Percentiles rank a stretch among this genome's conserved stretches.
Evolutionary conservation across 2,797 vertebrate species (phyloP).

Genomic region (Schizothorax lantsangensis): DNA sequence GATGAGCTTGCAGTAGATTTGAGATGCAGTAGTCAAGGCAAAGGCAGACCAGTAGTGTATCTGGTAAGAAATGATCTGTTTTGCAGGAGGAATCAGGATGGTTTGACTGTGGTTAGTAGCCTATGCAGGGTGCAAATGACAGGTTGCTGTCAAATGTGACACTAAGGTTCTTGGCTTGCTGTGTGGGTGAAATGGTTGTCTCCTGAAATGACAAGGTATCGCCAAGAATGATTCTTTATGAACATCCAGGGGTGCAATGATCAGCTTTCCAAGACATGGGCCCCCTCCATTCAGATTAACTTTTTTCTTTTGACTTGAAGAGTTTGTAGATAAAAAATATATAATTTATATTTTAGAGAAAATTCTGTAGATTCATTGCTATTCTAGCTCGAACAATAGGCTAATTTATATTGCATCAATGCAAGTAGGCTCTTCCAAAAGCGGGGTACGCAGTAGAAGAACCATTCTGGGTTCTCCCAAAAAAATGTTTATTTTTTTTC

Average conservation of each 20-base stretch:
- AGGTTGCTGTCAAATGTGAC: slow-evolving; percentile 11
- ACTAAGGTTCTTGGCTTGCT: not conserved
- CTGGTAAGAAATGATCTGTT: not conserved
- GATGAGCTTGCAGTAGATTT: not conserved
- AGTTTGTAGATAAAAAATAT: not conserved
- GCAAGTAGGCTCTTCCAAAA: not conserved
- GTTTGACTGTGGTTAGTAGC: not conserved
- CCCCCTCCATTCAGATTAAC: not conserved
- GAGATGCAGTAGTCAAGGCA: not conserved
- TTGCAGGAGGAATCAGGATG: not conserved
- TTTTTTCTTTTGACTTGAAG: too few species aligned
- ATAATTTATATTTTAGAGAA: not conserved
- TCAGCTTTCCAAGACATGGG: not conserved
- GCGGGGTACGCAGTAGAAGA: too few species aligned
- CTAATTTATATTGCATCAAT: not conserved
- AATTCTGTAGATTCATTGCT: not conserved
- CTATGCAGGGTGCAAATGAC: not conserved
- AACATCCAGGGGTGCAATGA: too few species aligned
- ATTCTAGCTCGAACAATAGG: too few species aligned
- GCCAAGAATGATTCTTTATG: not conserved
- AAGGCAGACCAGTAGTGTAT: not conserved
- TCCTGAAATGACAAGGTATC: not conserved
- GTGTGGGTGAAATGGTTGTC: not conserved
- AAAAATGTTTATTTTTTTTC: too few species aligned
- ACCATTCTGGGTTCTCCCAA: too few species aligned